phyloP scores from a whole-genome alignment of 2,113 vertebrate genomes.

The Oxyruncus cristatus region DNA sequence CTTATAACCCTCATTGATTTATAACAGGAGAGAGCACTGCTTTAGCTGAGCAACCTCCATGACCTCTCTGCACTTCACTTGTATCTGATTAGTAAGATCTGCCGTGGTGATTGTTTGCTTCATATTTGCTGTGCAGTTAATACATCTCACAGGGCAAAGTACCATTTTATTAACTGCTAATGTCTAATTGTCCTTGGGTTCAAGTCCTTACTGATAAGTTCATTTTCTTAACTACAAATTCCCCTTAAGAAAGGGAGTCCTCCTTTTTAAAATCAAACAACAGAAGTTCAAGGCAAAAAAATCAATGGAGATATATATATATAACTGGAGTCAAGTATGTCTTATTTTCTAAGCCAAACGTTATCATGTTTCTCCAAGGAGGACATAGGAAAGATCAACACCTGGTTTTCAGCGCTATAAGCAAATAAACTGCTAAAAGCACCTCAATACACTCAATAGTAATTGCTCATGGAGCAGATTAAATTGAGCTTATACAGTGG shows the following conservation, averaged over 20 bases:
- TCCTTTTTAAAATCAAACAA: not conserved
- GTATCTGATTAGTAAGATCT: not conserved
- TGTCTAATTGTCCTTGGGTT: not conserved
- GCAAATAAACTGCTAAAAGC: not conserved
- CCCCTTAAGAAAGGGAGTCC: not conserved
- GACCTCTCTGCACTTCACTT: not conserved
- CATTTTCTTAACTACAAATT: not conserved
- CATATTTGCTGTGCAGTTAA: not conserved
- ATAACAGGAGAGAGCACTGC: not conserved
- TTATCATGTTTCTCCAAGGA: not conserved
- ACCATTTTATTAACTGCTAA: not conserved
- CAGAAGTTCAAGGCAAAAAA: not conserved
- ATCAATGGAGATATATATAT: too few relatives aligned
- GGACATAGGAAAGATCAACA: not conserved
- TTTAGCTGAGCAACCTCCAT: not conserved
- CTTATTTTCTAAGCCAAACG: not conserved
- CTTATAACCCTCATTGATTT: not conserved
- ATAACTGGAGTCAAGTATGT: not conserved
- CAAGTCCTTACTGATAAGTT: not conserved
- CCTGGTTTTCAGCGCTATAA: not conserved
- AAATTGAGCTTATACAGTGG: not conserved
- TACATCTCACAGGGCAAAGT: not conserved
- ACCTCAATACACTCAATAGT: not conserved
- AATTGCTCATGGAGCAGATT: not conserved
- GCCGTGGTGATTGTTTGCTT: not conserved